These are phyloP conservation scores for Excalfactoria chinensis DNA, from an alignment of 2,113 vertebrate species.

Conservation along the genomic window DNA sequence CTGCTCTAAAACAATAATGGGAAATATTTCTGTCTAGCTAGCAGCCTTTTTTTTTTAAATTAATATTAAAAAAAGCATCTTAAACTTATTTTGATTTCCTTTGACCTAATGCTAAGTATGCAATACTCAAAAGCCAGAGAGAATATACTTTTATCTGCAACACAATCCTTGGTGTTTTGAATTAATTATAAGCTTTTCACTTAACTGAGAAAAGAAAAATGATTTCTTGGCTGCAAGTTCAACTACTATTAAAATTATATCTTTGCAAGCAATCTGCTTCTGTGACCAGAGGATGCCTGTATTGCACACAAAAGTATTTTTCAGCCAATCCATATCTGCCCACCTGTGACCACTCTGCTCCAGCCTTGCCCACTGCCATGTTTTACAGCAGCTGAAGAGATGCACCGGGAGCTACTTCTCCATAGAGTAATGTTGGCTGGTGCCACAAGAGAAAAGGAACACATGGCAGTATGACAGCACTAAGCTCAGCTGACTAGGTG, in stretches of 20 bases:
- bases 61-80: too few relatives aligned
- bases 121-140: not conserved
- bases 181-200: not conserved
- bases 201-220: not conserved
- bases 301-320: not conserved
- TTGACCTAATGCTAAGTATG: not conserved
- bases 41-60: not conserved
- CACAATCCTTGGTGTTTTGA: not conserved
- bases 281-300: fast-evolving
- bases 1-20: not conserved
- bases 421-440: not conserved
- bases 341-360: not conserved
- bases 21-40: not conserved
- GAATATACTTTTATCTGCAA: not conserved
- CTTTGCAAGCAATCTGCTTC: not conserved
- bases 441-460: not conserved
- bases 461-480: not conserved
- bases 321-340: not conserved
- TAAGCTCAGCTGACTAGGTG: not conserved
- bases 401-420: not conserved
- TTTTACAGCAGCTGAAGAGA: not conserved
- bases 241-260: not conserved
- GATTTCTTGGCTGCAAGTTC: not conserved
- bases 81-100: not conserved
- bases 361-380: not conserved